Evolutionary conservation across 2,888 invertebrate genomes (phyloP).

Genomic region (Drosophila percnosoma): DNA sequence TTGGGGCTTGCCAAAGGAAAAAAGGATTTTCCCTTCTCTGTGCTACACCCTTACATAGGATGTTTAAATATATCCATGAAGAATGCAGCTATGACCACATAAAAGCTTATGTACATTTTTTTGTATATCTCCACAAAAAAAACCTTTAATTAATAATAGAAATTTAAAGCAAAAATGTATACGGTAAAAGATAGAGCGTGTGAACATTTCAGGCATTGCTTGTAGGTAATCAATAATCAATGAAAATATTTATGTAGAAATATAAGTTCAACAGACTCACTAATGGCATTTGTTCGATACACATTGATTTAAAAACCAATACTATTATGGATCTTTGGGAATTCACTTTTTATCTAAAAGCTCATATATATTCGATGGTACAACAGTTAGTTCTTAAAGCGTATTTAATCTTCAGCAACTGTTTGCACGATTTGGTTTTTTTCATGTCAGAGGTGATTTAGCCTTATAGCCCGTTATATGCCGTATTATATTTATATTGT

Average conservation of each 20-base stretch:
- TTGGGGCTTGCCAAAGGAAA: constrained; percentile 69
- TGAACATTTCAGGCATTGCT: not conserved
- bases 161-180: not conserved
- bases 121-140: too few species aligned
- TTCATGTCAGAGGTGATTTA: not conserved
- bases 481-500: constrained; percentile 47
- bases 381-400: not conserved
- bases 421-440: not conserved
- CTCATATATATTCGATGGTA: not conserved
- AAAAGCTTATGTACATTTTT: not conserved
- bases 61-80: not conserved
- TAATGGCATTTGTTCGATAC: not conserved
- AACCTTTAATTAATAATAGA: not conserved
- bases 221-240: not conserved
- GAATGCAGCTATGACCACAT: constrained; percentile 1
- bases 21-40: constrained; percentile 57
- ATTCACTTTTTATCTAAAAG: not conserved
- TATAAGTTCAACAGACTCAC: not conserved
- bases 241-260: not conserved
- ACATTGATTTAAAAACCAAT: not conserved
- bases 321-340: not conserved
- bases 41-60: constrained; percentile 4
- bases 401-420: constrained; percentile 2
- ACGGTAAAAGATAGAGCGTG: not conserved
- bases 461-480: not conserved